Evolutionary conservation across 2,797 vertebrate genomes (phyloP), one percentile per base, ranked within the genome.

Genomic region (Tolypeutes matacus): DNA sequence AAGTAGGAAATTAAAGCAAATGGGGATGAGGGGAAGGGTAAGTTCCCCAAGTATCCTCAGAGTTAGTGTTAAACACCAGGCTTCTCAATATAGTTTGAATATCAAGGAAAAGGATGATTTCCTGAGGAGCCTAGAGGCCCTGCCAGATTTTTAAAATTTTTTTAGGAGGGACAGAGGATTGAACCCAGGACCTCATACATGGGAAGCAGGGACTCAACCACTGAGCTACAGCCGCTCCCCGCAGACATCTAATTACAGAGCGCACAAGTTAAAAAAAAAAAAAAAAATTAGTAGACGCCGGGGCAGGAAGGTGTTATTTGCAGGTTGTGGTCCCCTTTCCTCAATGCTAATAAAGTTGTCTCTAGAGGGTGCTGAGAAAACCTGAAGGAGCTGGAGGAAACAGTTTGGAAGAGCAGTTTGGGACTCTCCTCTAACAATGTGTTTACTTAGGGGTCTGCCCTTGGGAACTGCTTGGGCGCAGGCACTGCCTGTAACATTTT

Each of bases 1-100:
- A 82, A 86, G 87, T 4, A 73, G 83, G 83, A 27, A 80, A 91
- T 64, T 67, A 23, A 95, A 95, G 69, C 49, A 94, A 73, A 64
- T 20, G 39, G 27, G 58, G 64, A 81, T 49, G 31, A 80, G 34
- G 82, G 23, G 42, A 92, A 86, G 34, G 69, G 17, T 83, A 78
- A 73, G 29, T 53, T 4, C 20, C 9, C 1, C 15, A 76, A 69
- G 51, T 25, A 83, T 42, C 34, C 27, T 80, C 65, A 6, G 20
- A 25, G 7, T 62, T 67, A n/a, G 25, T 31, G 76, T 62, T 91
- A 27, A 92, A 82, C 31, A 67, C 27, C 11, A 60, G 42, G 34
- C 42, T 84, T 92, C 31, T 25, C 21, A 17, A 49, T 27, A 49
- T 76, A 56, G 69, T 69, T 67, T 78, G 58, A 46, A 65, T 20